Base-by-base conservation (phyloP, 2,797 vertebrate genomes). In the Coranthus polyacanthus region DNA sequence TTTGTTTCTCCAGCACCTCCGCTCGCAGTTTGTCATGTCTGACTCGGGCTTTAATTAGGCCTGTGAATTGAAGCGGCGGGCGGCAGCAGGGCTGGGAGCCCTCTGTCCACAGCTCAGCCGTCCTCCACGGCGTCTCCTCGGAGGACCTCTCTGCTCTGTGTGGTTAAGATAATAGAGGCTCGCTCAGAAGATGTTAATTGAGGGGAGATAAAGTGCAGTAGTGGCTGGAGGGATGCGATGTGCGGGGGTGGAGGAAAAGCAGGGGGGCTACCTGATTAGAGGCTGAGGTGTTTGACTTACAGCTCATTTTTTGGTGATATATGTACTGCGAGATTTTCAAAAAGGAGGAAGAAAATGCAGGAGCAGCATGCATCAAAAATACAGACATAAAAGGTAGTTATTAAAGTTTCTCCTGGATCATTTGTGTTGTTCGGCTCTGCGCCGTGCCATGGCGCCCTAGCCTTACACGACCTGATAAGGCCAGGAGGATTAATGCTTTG, bases 181-280 rank as follows among this genome's bases (percentile, higher is more conserved):
- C 75, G 75, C 86, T 82, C 83, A 74, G 86, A 88, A 87, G 87
- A 91, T 89, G 89, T 89, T 92, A 92, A 91, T 92, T 92, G 91
- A 90, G 88, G 84, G 85, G 86, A 90, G 89, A 92, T 91, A 92
- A 91, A 88, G 86, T 83, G 89, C 84, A 81, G 84, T 62, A n/a
- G 83, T 65, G 81, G 87, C 82, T 88, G 86, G 65, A 77, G 84
- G 87, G 83, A 87, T 81, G 86, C 81, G 10, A 12, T 12, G 58
- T 45, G 82, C 39, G 79, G 78, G 78, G 87, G 79, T 46, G 73
- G 70, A 63, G 61, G 74, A 54, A 76, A 56, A 22, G 36, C 71
- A 50, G 79, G 81, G 79, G 81, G 81, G 73, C 68, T 83, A 85
- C 84, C 76, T 91, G 87, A 90, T 91, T 89, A 86, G 83, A 84